Base-by-base conservation (phyloP, 1,140 invertebrate genomes). In the Forficula auricularia region DNA sequence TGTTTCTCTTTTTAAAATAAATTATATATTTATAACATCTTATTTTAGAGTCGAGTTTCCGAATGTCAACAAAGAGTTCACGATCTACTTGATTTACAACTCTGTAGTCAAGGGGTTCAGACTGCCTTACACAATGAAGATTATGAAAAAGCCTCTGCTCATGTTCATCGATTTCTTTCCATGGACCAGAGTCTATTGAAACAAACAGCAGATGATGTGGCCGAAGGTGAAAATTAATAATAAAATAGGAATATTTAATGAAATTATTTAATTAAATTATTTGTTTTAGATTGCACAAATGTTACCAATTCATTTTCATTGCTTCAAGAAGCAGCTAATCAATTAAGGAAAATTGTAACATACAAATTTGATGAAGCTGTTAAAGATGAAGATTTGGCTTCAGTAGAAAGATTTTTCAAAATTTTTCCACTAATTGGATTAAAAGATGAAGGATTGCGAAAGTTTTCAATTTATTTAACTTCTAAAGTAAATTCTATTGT, bases 361-460 rank as follows among this genome's bases (percentile, higher is more conserved):
- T 70, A 69, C 32, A 82, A 82, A 52, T 92, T 98, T 59, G 85
- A 95, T 55, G 87, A 95, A 53, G 89, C 95, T 19, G 80, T 96
- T 0, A 74, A 77, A 43, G 74, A 74, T 36, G 81, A 89, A 56
- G 92, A 98, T 65, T 68, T 83, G 15, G 84, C 83, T 3, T 86
- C 86, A 2, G 82, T 97, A 13, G 92, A 98, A 57, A 61, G 92
- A 48, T 92, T 97, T 61, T 98, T 98, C 57, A 98, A 98, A 64
- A 81, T 98, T 54, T 98, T 98, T 63, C 95, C 95, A 2, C 67
- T 98, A 16, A 66, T 98, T 3, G 88, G 87, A 33, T 81, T 90
- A 63, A 84, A 96, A 48, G 73, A 83, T 34, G 85, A 89, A 55
- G 95, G 95, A 0, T 68, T 98, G 2, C 75, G 77, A 45, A 80